These are phyloP conservation scores for Pogona vitticeps DNA, from an alignment of 2,113 vertebrate genomes.

Conservation along the genomic window DNA sequence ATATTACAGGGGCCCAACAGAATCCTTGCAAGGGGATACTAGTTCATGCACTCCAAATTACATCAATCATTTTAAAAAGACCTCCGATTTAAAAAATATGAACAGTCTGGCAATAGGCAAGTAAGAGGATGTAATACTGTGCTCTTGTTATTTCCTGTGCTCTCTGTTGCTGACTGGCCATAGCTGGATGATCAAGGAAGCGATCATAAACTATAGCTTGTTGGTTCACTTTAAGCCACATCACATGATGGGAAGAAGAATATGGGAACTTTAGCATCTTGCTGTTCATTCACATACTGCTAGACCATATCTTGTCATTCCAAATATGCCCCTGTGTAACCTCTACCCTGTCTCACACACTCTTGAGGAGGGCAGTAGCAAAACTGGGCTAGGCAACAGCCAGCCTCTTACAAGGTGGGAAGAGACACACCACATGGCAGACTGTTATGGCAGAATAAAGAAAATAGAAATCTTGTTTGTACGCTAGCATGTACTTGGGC, in stretches of 20 bases:
- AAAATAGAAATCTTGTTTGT: not conserved
- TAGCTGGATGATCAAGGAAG: not conserved
- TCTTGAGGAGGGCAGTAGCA: not conserved
- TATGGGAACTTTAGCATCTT: not conserved
- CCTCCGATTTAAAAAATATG: not conserved
- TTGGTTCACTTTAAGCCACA: not conserved
- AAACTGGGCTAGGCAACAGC: not conserved
- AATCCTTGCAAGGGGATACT: not conserved
- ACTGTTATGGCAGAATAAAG: not conserved
- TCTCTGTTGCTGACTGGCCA: too few species aligned
- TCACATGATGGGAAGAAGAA: not conserved
- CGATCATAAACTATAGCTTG: not conserved
- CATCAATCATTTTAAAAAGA: not conserved
- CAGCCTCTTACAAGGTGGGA: not conserved
- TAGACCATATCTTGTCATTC: not conserved
- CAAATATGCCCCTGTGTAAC: not conserved
- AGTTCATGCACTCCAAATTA: not conserved
- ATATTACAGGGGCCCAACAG: too few species aligned
- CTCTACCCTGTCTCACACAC: not conserved
- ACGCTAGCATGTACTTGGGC: not conserved
- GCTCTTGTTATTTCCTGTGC: not conserved
- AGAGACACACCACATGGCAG: not conserved
- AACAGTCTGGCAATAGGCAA: not conserved
- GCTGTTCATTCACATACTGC: not conserved
- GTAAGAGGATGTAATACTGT: not conserved